Percentiles rank a stretch among this genome's conserved stretches.
These are phyloP conservation scores for Anoplophora glabripennis DNA, from an alignment of 1,140 invertebrate genomes.

Conservation along the genomic window DNA sequence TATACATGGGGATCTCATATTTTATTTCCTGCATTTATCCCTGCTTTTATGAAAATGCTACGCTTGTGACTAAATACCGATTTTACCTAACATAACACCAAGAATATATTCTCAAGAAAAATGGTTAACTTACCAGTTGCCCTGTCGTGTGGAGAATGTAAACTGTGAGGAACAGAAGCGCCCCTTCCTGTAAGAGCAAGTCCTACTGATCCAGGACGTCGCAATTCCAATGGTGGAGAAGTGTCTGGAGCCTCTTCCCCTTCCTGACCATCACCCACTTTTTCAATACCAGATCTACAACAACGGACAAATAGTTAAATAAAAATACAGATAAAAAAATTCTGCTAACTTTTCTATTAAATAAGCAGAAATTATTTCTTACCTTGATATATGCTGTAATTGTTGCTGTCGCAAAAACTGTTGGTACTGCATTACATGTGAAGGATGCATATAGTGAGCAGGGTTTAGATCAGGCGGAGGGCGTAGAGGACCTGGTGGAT, in stretches of 20 bases:
- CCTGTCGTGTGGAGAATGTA: constrained; percentile 71
- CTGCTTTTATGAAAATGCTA: no score
- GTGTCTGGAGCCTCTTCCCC: constrained; percentile 59
- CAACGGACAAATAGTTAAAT: constrained; percentile 13
- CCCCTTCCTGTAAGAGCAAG: constrained; percentile 36
- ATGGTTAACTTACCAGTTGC: constrained; percentile 64
- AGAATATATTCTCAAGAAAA: no score
- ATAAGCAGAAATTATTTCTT: background rate
- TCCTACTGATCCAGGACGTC: constrained; percentile 53
- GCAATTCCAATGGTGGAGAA: constrained; percentile 67
- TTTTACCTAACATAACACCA: no score
- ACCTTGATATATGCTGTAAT: background rate
- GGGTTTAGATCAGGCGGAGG: constrained; percentile 28
- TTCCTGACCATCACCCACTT: constrained; percentile 48
- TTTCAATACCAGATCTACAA: constrained; percentile 52
- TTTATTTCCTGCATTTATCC: no score
- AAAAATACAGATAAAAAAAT: constrained; percentile 6
- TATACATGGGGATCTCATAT: no score
- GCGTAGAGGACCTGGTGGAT: constrained; percentile 43
- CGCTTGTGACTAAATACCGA: no score
- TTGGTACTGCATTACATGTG: constrained; percentile 55
- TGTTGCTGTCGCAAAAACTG: constrained; percentile 64
- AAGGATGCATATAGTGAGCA: constrained; percentile 62
- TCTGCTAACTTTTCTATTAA: background rate
- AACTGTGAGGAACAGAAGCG: constrained; percentile 53